Evolutionary conservation across 2,797 vertebrate species (phyloP).

Genomic region (Esox lucius): DNA sequence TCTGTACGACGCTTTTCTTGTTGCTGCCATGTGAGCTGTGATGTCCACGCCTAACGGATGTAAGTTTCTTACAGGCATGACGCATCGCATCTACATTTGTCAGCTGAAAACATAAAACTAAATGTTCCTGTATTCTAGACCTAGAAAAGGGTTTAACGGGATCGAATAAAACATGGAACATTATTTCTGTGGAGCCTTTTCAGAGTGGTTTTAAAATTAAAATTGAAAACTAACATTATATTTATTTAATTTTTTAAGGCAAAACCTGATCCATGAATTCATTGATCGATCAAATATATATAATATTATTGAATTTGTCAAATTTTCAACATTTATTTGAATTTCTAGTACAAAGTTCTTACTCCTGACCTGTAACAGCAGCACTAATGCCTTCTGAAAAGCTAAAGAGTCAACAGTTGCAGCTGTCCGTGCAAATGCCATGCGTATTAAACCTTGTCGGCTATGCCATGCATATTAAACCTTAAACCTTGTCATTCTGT

Average conservation of each 20-base stretch:
- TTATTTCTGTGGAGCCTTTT: not conserved
- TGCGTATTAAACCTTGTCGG: slow-evolving; percentile 33
- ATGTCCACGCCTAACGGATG: not conserved
- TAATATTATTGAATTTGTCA: not conserved
- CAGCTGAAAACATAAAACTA: not conserved
- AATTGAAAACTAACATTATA: too few relatives aligned
- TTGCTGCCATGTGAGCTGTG: not conserved
- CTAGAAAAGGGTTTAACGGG: not conserved
- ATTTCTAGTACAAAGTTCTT: not conserved
- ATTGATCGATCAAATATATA: too few relatives aligned
- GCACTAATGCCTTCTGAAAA: not conserved
- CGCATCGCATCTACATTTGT: not conserved
- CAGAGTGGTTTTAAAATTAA: not conserved
- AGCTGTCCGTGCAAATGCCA: slow-evolving; percentile 23
- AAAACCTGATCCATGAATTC: too few relatives aligned
- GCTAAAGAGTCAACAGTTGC: too few relatives aligned
- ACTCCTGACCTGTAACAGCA: not conserved
- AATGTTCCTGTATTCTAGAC: not conserved
- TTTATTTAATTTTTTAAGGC: too few relatives aligned
- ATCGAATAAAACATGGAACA: not conserved
- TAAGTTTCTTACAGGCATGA: not conserved
- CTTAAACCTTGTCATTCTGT: slow-evolving; percentile 35
- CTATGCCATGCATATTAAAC: too few relatives aligned
- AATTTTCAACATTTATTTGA: not conserved
- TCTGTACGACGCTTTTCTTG: not conserved